phyloP scores from a whole-genome alignment of 2,888 invertebrate species.

The Tortrix viridana region DNA sequence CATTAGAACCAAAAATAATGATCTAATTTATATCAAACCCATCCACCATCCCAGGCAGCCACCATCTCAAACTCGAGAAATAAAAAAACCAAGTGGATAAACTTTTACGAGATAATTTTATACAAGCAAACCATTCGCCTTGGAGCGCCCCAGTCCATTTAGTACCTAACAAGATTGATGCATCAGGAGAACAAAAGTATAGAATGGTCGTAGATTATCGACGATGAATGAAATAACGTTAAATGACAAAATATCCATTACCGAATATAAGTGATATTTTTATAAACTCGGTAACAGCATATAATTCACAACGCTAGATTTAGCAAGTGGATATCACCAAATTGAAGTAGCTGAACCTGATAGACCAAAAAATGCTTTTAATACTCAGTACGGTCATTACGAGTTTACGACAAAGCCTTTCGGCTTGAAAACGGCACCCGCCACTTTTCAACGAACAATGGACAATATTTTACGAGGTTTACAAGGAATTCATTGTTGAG shows the following conservation, averaged over 20 bases:
- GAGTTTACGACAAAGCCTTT: conserved; percentile 48
- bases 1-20: conserved; percentile 41
- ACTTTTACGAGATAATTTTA: conserved; percentile 51
- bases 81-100: conserved; percentile 49
- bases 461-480: conserved; percentile 54
- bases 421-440: conserved; percentile 53
- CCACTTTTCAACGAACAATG: conserved; percentile 61
- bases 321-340: conserved; percentile 48
- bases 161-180: conserved; percentile 56
- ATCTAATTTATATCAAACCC: conserved; percentile 47
- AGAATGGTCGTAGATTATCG: conserved; percentile 47
- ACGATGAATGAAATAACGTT: conserved; percentile 46
- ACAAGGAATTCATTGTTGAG: conserved; percentile 51
- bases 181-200: conserved; percentile 50
- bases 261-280: conserved; percentile 43
- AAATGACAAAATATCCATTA: conserved; percentile 49
- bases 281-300: conserved; percentile 2
- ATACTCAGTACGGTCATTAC: conserved; percentile 43
- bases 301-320: conserved; percentile 42
- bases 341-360: conserved; percentile 43
- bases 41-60: conserved; percentile 48
- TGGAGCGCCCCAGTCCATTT: conserved; percentile 57
- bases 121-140: conserved; percentile 50
- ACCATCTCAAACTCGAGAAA: conserved; percentile 45
- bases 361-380: conserved; percentile 45